phyloP scores from a whole-genome alignment of 2,888 invertebrate genomes.

The Tachina fera region DNA sequence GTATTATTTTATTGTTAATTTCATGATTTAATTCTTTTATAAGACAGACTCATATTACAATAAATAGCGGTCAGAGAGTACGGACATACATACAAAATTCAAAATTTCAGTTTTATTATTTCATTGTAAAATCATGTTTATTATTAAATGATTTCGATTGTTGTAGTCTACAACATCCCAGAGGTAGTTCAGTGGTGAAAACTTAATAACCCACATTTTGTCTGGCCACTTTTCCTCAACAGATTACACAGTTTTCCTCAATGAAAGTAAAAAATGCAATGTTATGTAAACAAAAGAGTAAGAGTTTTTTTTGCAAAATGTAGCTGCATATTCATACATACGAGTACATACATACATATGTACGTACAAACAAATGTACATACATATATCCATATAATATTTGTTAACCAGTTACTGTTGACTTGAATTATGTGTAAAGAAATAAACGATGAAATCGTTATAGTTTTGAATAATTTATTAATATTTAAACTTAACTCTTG shows the following conservation, averaged over 20 bases:
- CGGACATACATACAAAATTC: not conserved
- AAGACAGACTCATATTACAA: not conserved
- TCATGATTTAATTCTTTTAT: slow-evolving; percentile 3
- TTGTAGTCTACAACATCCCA: not conserved
- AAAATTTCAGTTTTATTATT: slow-evolving; percentile 26
- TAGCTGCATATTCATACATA: not conserved
- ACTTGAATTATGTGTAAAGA: slow-evolving; percentile 17
- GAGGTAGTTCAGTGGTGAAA: slow-evolving; percentile 9
- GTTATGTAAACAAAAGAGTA: slow-evolving; percentile 33
- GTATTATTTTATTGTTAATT: not conserved
- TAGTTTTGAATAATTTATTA: slow-evolving; percentile 6
- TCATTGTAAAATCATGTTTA: not conserved
- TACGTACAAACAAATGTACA: no score
- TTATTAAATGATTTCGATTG: slow-evolving; percentile 1
- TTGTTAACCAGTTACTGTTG: not conserved
- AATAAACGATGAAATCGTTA: slow-evolving; percentile 8
- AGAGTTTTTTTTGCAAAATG: not conserved
- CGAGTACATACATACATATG: no score
- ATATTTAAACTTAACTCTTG: slow-evolving; percentile 17
- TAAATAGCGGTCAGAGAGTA: not conserved
- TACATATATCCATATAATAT: no score
- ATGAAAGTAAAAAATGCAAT: slow-evolving; percentile 52
- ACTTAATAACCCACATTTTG: slow-evolving; percentile 31
- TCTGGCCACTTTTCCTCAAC: slow-evolving; percentile 23
- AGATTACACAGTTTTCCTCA: slow-evolving; percentile 14